Percentiles rank a stretch among this genome's conserved stretches.
Conservation (phyloP, 2,113 vertebrate genomes). For the Formicarius rufipectus region DNA sequence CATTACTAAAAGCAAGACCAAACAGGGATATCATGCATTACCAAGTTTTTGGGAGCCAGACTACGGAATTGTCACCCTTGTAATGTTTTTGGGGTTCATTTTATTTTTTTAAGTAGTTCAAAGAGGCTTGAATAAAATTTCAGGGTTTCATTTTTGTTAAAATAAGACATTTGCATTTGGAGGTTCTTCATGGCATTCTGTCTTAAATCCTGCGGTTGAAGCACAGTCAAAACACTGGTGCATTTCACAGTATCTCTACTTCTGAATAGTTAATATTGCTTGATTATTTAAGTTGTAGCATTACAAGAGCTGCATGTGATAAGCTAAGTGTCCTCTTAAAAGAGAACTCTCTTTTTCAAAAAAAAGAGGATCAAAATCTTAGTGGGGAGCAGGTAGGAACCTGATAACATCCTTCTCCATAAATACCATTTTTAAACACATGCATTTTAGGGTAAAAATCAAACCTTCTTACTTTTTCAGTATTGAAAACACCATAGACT, state of each 20-base stretch:
- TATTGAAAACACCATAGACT: not conserved
- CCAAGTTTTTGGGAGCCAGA: not conserved
- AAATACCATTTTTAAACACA: not conserved
- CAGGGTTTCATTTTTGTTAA: not conserved
- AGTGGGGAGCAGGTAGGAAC: not conserved
- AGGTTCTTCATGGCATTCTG: not conserved
- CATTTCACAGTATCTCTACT: not conserved
- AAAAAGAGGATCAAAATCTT: not conserved
- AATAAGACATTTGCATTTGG: not conserved
- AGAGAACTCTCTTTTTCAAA: not conserved
- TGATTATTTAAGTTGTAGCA: not conserved
- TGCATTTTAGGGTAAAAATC: not conserved
- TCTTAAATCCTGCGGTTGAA: not conserved
- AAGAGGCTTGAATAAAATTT: not conserved
- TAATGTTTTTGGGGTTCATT: not conserved
- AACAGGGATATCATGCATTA: not conserved
- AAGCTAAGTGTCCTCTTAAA: not conserved
- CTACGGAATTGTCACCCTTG: not conserved
- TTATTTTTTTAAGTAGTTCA: not conserved
- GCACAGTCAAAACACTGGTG: not conserved
- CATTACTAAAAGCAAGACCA: not conserved
- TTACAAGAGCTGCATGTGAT: not conserved
- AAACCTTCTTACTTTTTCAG: not conserved
- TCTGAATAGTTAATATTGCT: not conserved
- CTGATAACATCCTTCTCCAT: not conserved